Base-by-base conservation (phyloP, 2,797 vertebrate species). In the Vultur gryphus region DNA sequence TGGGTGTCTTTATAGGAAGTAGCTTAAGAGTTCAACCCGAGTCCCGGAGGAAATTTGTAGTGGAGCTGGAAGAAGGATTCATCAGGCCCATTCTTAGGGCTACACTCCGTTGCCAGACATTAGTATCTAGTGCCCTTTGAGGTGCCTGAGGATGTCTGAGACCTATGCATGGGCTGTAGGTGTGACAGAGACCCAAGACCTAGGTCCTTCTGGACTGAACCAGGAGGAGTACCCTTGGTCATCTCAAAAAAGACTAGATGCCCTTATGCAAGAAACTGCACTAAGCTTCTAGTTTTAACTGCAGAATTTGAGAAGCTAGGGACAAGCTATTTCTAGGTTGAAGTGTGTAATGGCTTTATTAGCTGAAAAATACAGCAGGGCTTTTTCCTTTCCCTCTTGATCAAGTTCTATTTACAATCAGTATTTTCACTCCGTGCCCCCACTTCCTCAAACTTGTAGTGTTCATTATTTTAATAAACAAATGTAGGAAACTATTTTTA, bases 371-470 rank as follows among this genome's bases (percentile, higher is more conserved):
- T 62, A 21, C 10, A 39, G 5, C 25, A 44, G 13, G 17, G 2
- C 15, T 70, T 85, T 93, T 87, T 54, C 3, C 18, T 84, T 81
- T 87, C 26, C 17, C 13, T 70, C 31, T 52, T 48, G 16, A 33
- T 73, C 46, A 79, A 76, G 12, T 57, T 87, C 17, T 87, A 4
- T 48, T 75, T 16, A 9, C 11, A 25, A 41, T 48, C 44, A 66
- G 0, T 69, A 43, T 81, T 79, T 89, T 72, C 2, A 4, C 9
- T 57, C 20, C 0, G 1, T 76, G 37, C 1, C 20, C 7, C 7
- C 19, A 29, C 20, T 84, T 88, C 5, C 15, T 67, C 59, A 71
- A 43, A 49, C 37, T 17, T 59, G 11, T 64, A 4, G 5, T 12
- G 8, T 64, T 92, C 8, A 11, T 64, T 48, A 55, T 77, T 80